Conservation (phyloP, 2,888 invertebrate genomes). For the Psococerastis gibbosa region DNA sequence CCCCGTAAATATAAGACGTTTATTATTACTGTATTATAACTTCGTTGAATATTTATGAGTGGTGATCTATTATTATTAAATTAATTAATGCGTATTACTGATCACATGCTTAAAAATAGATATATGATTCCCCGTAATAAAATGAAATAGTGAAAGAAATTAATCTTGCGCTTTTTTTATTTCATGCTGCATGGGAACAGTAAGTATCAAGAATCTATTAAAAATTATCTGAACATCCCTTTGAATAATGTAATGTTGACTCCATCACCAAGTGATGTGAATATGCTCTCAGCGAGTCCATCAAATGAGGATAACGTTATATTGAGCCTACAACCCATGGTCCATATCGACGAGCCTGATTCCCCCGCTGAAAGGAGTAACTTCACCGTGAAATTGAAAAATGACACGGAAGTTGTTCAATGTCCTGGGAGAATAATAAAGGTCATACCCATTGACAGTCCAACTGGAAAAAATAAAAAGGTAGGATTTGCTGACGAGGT, state of each 20-base stretch:
- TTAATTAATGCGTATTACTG: no score
- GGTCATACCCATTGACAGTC: slow-evolving; percentile 29
- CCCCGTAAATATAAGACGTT: no score
- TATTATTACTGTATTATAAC: no score
- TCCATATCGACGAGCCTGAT: slow-evolving; percentile 6
- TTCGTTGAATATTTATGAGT: no score
- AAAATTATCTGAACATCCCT: slow-evolving; percentile 11
- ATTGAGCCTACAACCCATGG: slow-evolving; percentile 11
- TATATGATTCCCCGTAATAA: no score
- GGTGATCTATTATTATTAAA: no score
- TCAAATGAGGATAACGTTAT: slow-evolving; percentile 17
- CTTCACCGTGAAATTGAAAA: slow-evolving; percentile 21
- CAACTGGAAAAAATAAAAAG: slow-evolving; percentile 23
- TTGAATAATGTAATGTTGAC: slow-evolving; percentile 25
- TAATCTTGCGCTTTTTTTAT: slow-evolving; percentile 13
- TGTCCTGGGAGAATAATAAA: slow-evolving; percentile 57
- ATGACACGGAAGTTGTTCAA: slow-evolving; percentile 30
- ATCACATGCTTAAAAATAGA: no score
- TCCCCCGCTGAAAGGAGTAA: slow-evolving; percentile 17
- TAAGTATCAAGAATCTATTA: slow-evolving; percentile 24
- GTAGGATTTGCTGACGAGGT: slow-evolving; percentile 19
- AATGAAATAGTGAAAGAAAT: no score
- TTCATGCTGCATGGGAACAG: slow-evolving; percentile 22
- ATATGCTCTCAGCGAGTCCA: slow-evolving; percentile 32
- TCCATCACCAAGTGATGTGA: slow-evolving; percentile 34